Conservation (phyloP, 2,888 invertebrate species). For the Creontiades dilutus region DNA sequence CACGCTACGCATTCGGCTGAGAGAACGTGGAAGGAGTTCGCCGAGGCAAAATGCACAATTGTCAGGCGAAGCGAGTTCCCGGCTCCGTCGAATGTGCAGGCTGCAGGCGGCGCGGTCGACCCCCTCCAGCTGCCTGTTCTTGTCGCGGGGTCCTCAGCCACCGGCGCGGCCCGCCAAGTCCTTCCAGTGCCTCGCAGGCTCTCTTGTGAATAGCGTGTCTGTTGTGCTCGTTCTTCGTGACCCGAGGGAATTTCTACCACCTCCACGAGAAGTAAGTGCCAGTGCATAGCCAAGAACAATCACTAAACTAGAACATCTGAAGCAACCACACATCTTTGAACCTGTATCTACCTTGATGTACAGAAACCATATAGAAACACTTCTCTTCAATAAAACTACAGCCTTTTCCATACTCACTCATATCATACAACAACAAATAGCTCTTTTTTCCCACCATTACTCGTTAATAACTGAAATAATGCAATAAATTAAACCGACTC, state of each 20-base stretch:
- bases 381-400: no score
- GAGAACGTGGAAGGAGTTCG: no score
- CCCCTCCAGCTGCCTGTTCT: constrained; percentile 28
- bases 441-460: no score
- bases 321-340: background rate
- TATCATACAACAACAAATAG: no score
- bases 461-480: no score
- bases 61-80: no score
- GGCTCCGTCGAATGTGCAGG: background rate
- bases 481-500: no score
- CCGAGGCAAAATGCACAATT: no score
- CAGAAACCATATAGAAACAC: no score
- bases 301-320: background rate
- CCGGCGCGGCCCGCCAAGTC: constrained; percentile 11
- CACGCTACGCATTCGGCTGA: background rate
- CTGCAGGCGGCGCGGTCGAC: constrained; percentile 31
- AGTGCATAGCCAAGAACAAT: background rate
- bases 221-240: background rate
- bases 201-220: constrained; percentile 13
- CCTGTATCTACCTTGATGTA: no score
- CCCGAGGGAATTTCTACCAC: constrained; percentile 1
- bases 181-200: constrained; percentile 62
- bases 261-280: constrained; percentile 9
- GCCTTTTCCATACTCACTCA: no score
- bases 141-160: constrained; percentile 24